A percentile compares a stretch with the other conserved stretches of the same genome.
These are phyloP conservation scores for Argyresthia albistria DNA, from an alignment of 2,888 invertebrate genomes.

Conservation along the genomic window DNA sequence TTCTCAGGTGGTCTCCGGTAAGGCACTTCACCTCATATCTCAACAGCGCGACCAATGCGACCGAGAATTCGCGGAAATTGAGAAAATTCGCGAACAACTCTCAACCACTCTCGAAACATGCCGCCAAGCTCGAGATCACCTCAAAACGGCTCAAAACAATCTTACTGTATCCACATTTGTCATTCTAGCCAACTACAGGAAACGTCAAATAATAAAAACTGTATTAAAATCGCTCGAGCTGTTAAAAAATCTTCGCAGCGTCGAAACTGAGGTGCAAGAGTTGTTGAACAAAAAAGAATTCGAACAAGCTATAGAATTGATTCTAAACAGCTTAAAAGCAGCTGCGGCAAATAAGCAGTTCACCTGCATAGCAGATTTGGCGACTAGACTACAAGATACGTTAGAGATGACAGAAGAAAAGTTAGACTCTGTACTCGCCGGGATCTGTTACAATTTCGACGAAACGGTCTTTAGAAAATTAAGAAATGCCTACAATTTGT, in stretches of 20 bases:
- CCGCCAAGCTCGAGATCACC: slow-evolving; percentile 78
- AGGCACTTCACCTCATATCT: slow-evolving; percentile 92
- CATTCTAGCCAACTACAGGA: slow-evolving; percentile 92
- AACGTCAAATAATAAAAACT: slow-evolving; percentile 86
- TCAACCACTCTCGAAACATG: slow-evolving; percentile 80
- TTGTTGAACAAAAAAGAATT: slow-evolving; percentile 88
- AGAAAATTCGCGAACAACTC: slow-evolving; percentile 79
- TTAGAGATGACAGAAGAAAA: slow-evolving; percentile 93
- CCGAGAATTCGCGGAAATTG: slow-evolving; percentile 85
- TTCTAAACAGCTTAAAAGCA: slow-evolving; percentile 89
- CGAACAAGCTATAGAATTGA: slow-evolving; percentile 90
- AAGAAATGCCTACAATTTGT: slow-evolving; percentile 87
- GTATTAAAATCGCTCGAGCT: slow-evolving; percentile 81
- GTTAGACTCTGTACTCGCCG: slow-evolving; percentile 87
- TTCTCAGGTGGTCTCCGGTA: slow-evolving; percentile 87
- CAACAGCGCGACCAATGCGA: slow-evolving; percentile 92
- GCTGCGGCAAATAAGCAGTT: slow-evolving; percentile 90
- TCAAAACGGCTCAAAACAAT: slow-evolving; percentile 84
- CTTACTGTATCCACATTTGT: slow-evolving; percentile 89
- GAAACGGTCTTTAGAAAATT: slow-evolving; percentile 84
- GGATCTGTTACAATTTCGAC: slow-evolving; percentile 83
- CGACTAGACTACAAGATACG: slow-evolving; percentile 90
- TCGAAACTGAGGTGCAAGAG: slow-evolving; percentile 87
- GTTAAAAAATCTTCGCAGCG: slow-evolving; percentile 75
- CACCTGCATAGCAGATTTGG: slow-evolving; percentile 91